These are phyloP conservation scores for Harpalus rufipes DNA, from an alignment of 2,888 invertebrate genomes.

Conservation along the genomic window DNA sequence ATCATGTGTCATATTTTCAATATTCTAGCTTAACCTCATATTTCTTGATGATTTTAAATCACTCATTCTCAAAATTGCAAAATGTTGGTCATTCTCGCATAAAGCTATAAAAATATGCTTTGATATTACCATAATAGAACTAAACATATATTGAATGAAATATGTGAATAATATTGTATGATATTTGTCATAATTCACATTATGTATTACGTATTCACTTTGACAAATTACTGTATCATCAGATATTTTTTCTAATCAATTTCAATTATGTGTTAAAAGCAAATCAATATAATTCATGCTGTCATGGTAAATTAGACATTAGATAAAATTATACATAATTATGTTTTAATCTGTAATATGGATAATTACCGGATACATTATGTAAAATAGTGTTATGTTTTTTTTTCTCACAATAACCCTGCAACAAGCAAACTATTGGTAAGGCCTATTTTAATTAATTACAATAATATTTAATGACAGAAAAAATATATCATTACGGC, in stretches of 20 bases:
- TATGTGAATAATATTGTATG: neutral
- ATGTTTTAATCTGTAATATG: neutral
- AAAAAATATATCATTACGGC: no score
- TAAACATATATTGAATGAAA: no score
- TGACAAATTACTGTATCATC: neutral
- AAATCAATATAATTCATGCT: neutral
- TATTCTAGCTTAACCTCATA: no score
- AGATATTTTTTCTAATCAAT: neutral
- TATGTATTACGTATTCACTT: neutral
- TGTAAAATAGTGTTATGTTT: neutral
- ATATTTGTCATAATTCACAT: neutral
- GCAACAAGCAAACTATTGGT: no score
- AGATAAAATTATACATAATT: neutral
- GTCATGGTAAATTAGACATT: neutral
- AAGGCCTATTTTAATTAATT: no score
- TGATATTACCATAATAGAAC: no score
- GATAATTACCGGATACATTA: neutral
- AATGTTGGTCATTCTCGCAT: no score
- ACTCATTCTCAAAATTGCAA: no score
- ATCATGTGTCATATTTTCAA: no score
- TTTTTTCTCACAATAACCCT: neutral
- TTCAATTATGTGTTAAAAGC: neutral
- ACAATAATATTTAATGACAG: no score
- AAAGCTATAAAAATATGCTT: no score
- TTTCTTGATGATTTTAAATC: no score